Base-by-base conservation (phyloP, 2,888 invertebrate genomes). In the Hofmannophila pseudospretella region DNA sequence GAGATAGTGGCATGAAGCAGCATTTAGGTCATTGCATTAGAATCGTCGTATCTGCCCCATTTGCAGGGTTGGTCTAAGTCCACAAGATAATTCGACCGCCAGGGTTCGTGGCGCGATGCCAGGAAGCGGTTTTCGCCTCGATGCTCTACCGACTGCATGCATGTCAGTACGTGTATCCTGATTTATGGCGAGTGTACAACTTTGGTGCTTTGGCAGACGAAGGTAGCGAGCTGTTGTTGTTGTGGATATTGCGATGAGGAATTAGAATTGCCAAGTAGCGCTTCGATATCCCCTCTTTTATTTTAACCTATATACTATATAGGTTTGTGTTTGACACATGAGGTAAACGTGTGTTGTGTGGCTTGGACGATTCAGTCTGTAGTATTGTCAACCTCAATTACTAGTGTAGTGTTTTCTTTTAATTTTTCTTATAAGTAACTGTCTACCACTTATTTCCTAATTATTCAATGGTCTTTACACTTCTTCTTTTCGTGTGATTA, bases 31-130 rank as follows among this genome's bases (percentile, higher is more conserved):
- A 29, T 41, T 36, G 39, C 39, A 42, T 44, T 45, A 47, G 41
- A 47, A 28, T 41, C 43, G 45, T 41, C 44, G 10, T 38, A 38
- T 45, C 38, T 46, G 39, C 12, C 28, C 39, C 41, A 49, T 54
- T 47, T 42, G 37, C 38, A 11, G 13, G 42, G 45, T 53, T 39
- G 52, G 38, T 53, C 45, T 36, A 46, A 54, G 43, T 41, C 38
- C 7, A 9, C 33, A 14, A 35, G 62, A 63, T 66, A 67, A 64
- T 62, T 65, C 54, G 53, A 52, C 54, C 54, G 53, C 63, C 51
- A 53, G 59, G 55, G 60, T 63, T 64, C 62, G 67, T 79, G 80
- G 81, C 81, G 49, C 45, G 41, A 42, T 70, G 82, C 82, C 81
- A 81, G 70, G 54, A 47, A 44, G 57, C 67, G 61, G 64, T 67